Base-by-base conservation (phyloP, 2,797 vertebrate species). In the Neopelma chrysocephalum region DNA sequence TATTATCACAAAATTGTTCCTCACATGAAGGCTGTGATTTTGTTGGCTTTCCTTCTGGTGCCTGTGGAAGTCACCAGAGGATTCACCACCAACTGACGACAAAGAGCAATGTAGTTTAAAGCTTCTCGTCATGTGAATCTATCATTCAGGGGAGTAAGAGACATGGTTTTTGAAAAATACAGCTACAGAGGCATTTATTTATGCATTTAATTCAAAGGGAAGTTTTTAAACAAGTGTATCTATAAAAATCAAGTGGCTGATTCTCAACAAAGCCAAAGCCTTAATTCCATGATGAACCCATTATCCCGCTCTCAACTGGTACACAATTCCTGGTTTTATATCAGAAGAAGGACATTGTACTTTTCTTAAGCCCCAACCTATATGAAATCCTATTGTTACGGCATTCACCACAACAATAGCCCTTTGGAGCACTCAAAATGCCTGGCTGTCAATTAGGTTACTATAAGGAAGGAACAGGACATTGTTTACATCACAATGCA, bases 381-480 rank as follows among this genome's bases (percentile, higher is more conserved):
- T 94, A 96, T 91, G 91, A 96, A 96, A 94, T 94, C 87, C 89
- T 70, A 96, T 95, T 97, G 92, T 91, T 96, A 89, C 2, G 1
- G 83, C 75, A 82, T 84, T 95, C 94, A 96, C 65, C 64, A 29
- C 82, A 83, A 96, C 92, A 97, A 97, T 92, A 57, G 85, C 54
- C 70, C 76, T 93, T 88, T 94, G 79, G 82, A 93, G 60, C 1
- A 12, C 83, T 94, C 73, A 31, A 68, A 95, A 92, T 94, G 83
- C 90, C 92, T 91, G 78, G 25, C 86, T 97, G 93, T 95, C 95
- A 96, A 82, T 94, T 94, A 93, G 76, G 81, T 94, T 96, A 56
- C 89, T 85, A 73, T 81, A 93, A 95, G 89, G 90, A 96, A 92
- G 92, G 72, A 94, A 69, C 76, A 77, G 66, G 81, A 54, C 86